Percentiles rank a stretch among this genome's conserved stretches.
These are phyloP conservation scores for Zoanthus sociatus DNA, from an alignment of 92 coral and sea anemone genomes.

Conservation along the genomic window DNA sequence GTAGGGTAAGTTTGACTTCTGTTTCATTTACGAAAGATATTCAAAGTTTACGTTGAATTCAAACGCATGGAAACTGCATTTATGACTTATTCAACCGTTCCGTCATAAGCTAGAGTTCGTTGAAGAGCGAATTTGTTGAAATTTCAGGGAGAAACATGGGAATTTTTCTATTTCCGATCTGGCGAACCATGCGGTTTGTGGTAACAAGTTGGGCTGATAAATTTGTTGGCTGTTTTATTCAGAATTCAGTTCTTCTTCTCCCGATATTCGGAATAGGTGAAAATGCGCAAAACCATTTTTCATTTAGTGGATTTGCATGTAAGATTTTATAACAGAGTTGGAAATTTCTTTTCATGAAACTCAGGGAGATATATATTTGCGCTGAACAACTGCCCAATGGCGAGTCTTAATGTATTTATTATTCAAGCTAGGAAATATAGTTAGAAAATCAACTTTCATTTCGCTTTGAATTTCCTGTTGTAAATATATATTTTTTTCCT, in stretches of 20 bases:
- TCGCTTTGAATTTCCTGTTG: conserved; percentile 47
- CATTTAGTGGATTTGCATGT: background rate
- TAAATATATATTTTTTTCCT: background rate
- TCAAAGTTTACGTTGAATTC: conserved; percentile 32
- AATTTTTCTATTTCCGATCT: conserved; percentile 41
- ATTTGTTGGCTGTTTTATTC: conserved; percentile 30
- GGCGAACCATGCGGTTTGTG: conserved; percentile 48
- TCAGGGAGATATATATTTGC: conserved; percentile 29
- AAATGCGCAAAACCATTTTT: background rate
- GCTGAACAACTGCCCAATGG: conserved; percentile 32
- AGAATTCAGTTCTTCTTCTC: background rate
- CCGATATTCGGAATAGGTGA: background rate
- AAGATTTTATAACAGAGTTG: conserved; percentile 11
- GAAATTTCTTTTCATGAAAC: conserved; percentile 38
- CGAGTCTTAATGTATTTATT: conserved; percentile 85
- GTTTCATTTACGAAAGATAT: conserved; percentile 50
- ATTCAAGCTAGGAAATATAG: conserved; percentile 90
- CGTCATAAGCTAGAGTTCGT: background rate
- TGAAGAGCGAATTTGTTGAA: conserved; percentile 3
- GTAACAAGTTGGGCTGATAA: background rate
- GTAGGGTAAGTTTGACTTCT: conserved; percentile 90
- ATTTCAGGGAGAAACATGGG: conserved; percentile 23
- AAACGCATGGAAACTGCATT: conserved; percentile 28
- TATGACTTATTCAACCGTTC: background rate
- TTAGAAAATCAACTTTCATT: conserved; percentile 85